Evolutionary conservation across 2,797 vertebrate genomes (phyloP), one percentile per base, ranked within the genome.

Genomic region (Pelobates cultripes): DNA sequence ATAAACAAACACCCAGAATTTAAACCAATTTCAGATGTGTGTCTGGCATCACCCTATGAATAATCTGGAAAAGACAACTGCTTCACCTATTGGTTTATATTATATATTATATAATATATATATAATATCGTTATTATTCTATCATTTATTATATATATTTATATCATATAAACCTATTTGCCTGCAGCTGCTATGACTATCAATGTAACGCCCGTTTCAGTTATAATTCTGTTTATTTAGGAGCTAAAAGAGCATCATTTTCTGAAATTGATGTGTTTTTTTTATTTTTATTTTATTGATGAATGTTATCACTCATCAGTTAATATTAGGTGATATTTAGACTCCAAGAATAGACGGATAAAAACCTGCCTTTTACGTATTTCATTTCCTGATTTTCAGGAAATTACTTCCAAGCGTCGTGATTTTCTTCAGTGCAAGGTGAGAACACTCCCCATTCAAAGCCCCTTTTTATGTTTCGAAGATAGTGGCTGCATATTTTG

Each of bases 321-420:
- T 84, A 84, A 84, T 84, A 79, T 75, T 13, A 75, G 69, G 67
- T 51, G n/a, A 71, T 66, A 72, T 73, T 71, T 64, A 68, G 66
- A 70, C 45, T 63, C 73, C 43, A 63, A 7, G 70, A 55, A 75
- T 42, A 71, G 82, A 84, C 79, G 14, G 6, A 57, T 69, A 79
- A 66, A 86, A 84, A 87, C 80, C 41, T 2, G 80, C 0, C 0
- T 90, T 87, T 84, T 0, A 68, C 78, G 86, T 85, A 80, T 97
- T 98, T 98, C 94, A 99, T 99, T 97, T 99, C 98, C 97, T 96
- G 92, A 86, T 83, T 12, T 73, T 87, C 94, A 95, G 97, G 97
- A 99, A 96, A 98, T 98, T 96, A 94, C 88, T 87, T 86, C 86
- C 83, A 90, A 90, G 80, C 80, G 86, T 80, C 84, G 72, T 85